A percentile compares a stretch with the other conserved stretches of the same genome.
These are phyloP conservation scores for Paracanthobrama guichenoti DNA, from an alignment of 2,113 vertebrate genomes.

Conservation along the genomic window DNA sequence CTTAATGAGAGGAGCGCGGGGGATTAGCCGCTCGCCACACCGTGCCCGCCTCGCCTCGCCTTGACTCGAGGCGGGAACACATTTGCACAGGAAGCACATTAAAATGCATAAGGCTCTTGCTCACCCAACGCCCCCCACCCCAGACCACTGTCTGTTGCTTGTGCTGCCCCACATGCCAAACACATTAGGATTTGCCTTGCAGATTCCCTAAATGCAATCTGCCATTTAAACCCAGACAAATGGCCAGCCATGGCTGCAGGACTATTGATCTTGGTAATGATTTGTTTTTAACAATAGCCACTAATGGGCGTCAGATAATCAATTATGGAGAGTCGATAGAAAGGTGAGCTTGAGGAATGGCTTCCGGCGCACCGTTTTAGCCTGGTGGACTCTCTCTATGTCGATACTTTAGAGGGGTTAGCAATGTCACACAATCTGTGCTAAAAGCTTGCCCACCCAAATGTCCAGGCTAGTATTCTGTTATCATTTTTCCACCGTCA, in stretches of 20 bases:
- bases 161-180: slow-evolving; percentile 61
- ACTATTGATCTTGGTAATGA: slow-evolving; percentile 84
- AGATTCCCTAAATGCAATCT: slow-evolving; percentile 85
- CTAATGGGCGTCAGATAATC: slow-evolving; percentile 95
- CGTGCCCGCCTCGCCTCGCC: slow-evolving; percentile 75
- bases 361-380: slow-evolving; percentile 62
- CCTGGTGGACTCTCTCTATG: slow-evolving; percentile 42
- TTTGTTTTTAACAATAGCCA: slow-evolving; percentile 95
- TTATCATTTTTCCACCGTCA: not conserved
- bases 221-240: slow-evolving; percentile 92
- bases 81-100: slow-evolving; percentile 85
- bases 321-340: slow-evolving; percentile 90
- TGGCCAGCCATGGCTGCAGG: slow-evolving; percentile 84
- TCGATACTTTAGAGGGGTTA: slow-evolving; percentile 47
- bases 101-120: slow-evolving; percentile 83
- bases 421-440: slow-evolving; percentile 55
- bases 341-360: slow-evolving; percentile 79
- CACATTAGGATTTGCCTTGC: slow-evolving; percentile 80
- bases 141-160: slow-evolving; percentile 65
- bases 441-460: slow-evolving; percentile 44
- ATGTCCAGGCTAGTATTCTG: slow-evolving; percentile 11
- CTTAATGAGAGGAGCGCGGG: slow-evolving; percentile 79
- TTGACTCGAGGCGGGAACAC: slow-evolving; percentile 74
- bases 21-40: slow-evolving; percentile 77
- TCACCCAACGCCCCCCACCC: slow-evolving; percentile 51